A percentile compares a stretch with the other conserved stretches of the same genome.
phyloP scores from a whole-genome alignment of 2,797 vertebrate genomes.

The Podarcis lilfordi region DNA sequence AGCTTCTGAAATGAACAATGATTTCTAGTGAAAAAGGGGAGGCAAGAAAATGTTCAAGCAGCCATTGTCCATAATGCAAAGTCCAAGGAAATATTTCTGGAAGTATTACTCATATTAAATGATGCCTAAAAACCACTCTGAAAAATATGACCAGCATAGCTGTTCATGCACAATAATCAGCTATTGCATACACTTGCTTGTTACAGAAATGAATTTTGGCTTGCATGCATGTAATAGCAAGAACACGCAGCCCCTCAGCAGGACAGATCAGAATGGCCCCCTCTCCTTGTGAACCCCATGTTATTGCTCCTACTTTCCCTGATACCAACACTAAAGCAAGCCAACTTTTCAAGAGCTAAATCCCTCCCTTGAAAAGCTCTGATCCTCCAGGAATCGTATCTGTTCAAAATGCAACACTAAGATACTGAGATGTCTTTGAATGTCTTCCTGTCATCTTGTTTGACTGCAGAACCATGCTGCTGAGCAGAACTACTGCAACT shows the following conservation, averaged over 20 bases:
- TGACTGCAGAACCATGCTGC: constrained; percentile 26
- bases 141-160: neutral
- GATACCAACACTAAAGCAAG: neutral
- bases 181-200: neutral
- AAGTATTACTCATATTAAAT: neutral
- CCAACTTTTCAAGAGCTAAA: neutral
- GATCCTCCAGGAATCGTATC: neutral
- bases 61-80: neutral
- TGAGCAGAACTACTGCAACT: constrained; percentile 34
- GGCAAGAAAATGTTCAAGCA: neutral
- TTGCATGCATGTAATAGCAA: neutral
- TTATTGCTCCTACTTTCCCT: neutral
- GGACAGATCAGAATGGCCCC: neutral
- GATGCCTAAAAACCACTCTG: neutral
- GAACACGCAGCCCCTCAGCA: neutral
- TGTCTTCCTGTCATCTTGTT: neutral
- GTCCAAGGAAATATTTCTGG: neutral
- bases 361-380: neutral
- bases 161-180: too few relatives aligned
- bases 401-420: neutral
- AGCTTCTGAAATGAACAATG: neutral
- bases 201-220: neutral
- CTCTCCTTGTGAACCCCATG: neutral
- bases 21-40: neutral
- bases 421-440: neutral